phyloP scores from a whole-genome alignment of 2,113 vertebrate genomes.

The Henicopernis longicauda region DNA sequence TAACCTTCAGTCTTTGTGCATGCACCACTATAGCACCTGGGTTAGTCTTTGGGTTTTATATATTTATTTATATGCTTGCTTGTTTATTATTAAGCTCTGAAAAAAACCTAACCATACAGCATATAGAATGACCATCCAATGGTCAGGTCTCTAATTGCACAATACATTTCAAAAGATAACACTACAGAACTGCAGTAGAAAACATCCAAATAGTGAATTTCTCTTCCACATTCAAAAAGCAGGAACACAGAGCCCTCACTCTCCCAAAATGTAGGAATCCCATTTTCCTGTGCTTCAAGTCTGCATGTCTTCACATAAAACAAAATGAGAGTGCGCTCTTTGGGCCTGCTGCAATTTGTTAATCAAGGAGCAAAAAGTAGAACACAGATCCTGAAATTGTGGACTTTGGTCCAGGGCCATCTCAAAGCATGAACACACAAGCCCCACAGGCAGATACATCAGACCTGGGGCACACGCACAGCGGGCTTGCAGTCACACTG shows the following conservation, averaged over 20 bases:
- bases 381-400: background rate
- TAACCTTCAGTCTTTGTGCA: background rate
- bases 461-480: rapidly evolving
- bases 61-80: background rate
- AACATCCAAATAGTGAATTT: background rate
- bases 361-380: background rate
- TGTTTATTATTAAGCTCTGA: background rate
- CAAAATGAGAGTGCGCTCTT: background rate
- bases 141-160: background rate
- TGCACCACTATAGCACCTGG: background rate
- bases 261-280: background rate
- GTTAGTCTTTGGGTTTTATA: background rate
- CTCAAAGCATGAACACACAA: background rate
- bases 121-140: background rate
- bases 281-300: background rate
- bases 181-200: background rate
- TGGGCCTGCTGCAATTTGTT: background rate
- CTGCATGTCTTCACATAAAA: background rate
- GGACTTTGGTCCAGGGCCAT: background rate
- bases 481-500: background rate
- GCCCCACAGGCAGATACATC: background rate
- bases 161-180: background rate
- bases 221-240: background rate
- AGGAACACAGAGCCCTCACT: background rate
- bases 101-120: background rate